These are phyloP conservation scores for Paramormyrops kingsleyae DNA, from an alignment of 2,113 vertebrate species.

Conservation along the genomic window DNA sequence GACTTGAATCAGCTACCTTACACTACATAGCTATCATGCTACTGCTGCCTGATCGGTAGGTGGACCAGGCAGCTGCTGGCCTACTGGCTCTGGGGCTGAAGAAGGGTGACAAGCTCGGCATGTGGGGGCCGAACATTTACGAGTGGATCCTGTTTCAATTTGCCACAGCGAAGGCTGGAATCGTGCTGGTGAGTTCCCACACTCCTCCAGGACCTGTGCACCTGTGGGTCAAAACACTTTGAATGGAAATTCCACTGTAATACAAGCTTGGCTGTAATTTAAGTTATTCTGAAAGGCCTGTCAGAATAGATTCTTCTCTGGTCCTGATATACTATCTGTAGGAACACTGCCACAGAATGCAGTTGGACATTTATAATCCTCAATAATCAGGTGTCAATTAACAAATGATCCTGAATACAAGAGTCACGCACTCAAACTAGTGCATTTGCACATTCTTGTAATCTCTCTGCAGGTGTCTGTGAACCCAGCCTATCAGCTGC, in stretches of 20 bases:
- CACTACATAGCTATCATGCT: background rate
- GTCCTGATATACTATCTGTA: background rate
- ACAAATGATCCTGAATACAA: background rate
- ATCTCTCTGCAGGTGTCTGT: conserved; percentile 68
- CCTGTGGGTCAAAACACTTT: background rate
- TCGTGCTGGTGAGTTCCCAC: conserved; percentile 76
- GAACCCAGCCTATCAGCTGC: conserved; percentile 83
- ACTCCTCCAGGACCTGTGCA: background rate
- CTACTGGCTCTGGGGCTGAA: conserved; percentile 78
- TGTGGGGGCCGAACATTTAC: conserved; percentile 86
- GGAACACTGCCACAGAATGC: background rate
- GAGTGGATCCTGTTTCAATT: conserved; percentile 85
- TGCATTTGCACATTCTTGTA: background rate
- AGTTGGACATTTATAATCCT: background rate
- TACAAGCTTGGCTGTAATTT: background rate
- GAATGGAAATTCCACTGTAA: background rate
- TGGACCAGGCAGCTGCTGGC: conserved; percentile 78
- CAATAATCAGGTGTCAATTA: background rate
- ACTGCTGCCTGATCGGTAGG: conserved; percentile 53
- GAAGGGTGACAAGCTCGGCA: conserved; percentile 80
- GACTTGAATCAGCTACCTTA: background rate
- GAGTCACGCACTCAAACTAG: background rate
- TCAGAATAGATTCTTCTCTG: background rate
- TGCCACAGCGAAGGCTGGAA: conserved; percentile 84
- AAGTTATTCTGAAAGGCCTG: background rate